phyloP scores from a whole-genome alignment of 2,113 vertebrate genomes.

The Rhabdornis inornatus region DNA sequence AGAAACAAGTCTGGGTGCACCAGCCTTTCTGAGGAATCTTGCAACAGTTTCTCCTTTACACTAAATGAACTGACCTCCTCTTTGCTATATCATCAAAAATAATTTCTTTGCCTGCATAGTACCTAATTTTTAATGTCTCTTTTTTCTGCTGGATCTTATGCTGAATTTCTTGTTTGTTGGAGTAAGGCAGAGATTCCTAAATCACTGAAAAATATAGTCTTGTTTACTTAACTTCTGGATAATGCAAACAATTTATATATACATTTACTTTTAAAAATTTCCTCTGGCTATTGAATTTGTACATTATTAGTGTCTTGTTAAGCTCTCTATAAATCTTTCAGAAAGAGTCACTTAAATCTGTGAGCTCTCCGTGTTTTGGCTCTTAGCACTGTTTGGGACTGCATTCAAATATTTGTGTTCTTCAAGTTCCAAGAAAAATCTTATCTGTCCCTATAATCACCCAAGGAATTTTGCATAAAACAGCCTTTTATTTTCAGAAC shows the following conservation, averaged over 20 bases:
- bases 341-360: background rate
- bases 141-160: background rate
- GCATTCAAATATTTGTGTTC: slow-evolving; percentile 9
- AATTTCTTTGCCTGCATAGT: background rate
- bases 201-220: background rate
- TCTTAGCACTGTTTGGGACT: background rate
- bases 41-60: background rate
- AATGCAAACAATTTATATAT: background rate
- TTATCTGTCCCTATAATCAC: slow-evolving; percentile 33
- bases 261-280: background rate
- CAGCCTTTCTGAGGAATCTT: background rate
- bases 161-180: background rate
- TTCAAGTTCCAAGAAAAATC: slow-evolving; percentile 32
- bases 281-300: background rate
- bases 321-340: background rate
- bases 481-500: background rate
- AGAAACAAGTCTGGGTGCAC: background rate
- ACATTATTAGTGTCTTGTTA: background rate
- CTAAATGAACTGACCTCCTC: background rate
- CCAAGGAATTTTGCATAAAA: background rate
- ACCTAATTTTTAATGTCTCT: background rate
- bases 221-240: background rate
- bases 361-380: background rate
- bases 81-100: background rate
- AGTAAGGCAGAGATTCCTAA: background rate